Evolutionary conservation across 1,140 invertebrate genomes (phyloP).

Genomic region (Frieseomelitta varia): DNA sequence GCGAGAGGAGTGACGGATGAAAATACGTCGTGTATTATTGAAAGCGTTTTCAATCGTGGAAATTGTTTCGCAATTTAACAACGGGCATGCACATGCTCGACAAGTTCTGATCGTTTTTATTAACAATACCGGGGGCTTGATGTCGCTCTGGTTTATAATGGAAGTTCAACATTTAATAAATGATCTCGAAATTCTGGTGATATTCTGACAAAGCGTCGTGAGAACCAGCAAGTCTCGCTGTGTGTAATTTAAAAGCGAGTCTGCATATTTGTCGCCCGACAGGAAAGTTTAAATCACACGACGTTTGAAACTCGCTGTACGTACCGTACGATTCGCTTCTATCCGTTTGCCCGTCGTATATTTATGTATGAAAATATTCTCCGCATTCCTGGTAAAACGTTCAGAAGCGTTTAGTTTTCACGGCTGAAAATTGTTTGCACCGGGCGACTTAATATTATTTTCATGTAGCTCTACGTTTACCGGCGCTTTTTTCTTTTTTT

Average conservation of each 20-base stretch:
- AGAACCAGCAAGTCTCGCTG: too few species aligned
- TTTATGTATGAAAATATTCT: neutral
- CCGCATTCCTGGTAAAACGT: too few species aligned
- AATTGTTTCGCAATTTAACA: too few species aligned
- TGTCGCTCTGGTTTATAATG: too few species aligned
- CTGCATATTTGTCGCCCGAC: neutral
- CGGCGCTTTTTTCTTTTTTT: neutral
- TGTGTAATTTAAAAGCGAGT: neutral
- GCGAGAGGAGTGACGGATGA: neutral
- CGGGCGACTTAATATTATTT: neutral
- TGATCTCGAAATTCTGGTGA: too few species aligned
- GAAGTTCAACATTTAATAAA: too few species aligned
- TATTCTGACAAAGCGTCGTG: too few species aligned
- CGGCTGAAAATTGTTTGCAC: neutral
- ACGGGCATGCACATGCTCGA: too few species aligned
- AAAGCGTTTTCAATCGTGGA: neutral
- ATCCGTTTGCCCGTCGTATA: too few species aligned
- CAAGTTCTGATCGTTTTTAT: neutral
- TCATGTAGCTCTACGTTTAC: neutral
- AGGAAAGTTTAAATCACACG: neutral
- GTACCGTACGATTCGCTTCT: too few species aligned
- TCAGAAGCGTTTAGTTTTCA: neutral
- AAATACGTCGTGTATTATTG: constrained; percentile 4
- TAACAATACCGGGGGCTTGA: too few species aligned
- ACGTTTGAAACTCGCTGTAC: neutral